Conservation (phyloP, 2,113 vertebrate species). For the Colius striatus region DNA sequence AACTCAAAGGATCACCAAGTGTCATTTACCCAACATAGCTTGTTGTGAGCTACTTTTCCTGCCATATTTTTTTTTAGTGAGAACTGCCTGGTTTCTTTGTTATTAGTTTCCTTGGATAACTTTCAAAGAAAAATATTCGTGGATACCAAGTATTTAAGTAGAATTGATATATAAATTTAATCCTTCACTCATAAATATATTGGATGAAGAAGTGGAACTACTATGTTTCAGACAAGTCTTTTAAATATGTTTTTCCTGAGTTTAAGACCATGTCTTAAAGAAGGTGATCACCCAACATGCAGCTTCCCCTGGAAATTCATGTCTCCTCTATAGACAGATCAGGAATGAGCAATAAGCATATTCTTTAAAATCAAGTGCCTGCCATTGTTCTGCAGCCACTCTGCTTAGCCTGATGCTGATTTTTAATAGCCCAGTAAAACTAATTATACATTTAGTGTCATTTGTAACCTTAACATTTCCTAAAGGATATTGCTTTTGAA, state of each 20-base stretch:
- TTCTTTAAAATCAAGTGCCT: not conserved
- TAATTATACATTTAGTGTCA: not conserved
- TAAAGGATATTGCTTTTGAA: conserved; percentile 8
- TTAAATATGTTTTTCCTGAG: not conserved
- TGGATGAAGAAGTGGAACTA: not conserved
- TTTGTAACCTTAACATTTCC: not conserved
- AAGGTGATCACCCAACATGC: not conserved
- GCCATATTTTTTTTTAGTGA: not conserved
- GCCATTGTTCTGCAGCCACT: not conserved
- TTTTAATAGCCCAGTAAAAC: not conserved
- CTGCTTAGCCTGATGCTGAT: not conserved
- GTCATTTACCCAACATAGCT: not conserved
- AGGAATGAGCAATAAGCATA: not conserved
- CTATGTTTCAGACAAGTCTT: not conserved
- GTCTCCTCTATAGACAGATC: not conserved
- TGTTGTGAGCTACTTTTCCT: not conserved
- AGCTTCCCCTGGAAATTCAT: not conserved
- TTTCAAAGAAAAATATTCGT: not conserved
- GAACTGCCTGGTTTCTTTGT: not conserved
- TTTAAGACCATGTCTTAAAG: not conserved
- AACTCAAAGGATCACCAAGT: not conserved
- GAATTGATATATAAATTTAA: not conserved
- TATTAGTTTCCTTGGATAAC: not conserved
- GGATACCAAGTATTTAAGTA: not conserved
- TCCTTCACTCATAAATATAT: not conserved